These are phyloP conservation scores for Ataeniobius toweri DNA, from an alignment of 2,797 vertebrate genomes.

Conservation along the genomic window DNA sequence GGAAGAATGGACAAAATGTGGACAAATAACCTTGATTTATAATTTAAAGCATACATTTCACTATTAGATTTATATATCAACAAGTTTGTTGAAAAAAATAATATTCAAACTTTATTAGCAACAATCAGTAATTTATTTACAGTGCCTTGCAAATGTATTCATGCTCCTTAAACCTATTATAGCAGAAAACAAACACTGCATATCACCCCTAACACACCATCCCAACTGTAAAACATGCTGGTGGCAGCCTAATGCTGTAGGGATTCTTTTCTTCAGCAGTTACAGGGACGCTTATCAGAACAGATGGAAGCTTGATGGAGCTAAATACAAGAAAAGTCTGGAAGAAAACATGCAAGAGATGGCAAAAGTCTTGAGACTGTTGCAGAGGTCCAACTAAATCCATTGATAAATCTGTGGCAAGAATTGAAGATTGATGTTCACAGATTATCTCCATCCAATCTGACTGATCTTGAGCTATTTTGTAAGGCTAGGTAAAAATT, in stretches of 20 bases:
- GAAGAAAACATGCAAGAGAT: not conserved
- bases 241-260: not conserved
- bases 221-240: not conserved
- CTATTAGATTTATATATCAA: not conserved
- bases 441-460: not conserved
- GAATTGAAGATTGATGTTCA: not conserved
- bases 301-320: not conserved
- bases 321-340: not conserved
- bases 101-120: not conserved
- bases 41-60: not conserved
- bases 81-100: not conserved
- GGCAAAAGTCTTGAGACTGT: not conserved
- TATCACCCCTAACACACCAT: not conserved
- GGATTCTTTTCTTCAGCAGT: not conserved
- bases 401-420: not conserved
- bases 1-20: not conserved
- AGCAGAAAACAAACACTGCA: not conserved
- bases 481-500: not conserved
- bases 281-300: not conserved
- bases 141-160: not conserved
- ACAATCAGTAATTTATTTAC: not conserved
- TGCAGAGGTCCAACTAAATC: not conserved
- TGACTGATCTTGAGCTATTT: not conserved
- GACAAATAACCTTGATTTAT: not conserved
- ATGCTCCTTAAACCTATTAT: not conserved